These are phyloP conservation scores for Tolmerus cingulatus DNA, from an alignment of 2,888 invertebrate genomes.

Conservation along the genomic window DNA sequence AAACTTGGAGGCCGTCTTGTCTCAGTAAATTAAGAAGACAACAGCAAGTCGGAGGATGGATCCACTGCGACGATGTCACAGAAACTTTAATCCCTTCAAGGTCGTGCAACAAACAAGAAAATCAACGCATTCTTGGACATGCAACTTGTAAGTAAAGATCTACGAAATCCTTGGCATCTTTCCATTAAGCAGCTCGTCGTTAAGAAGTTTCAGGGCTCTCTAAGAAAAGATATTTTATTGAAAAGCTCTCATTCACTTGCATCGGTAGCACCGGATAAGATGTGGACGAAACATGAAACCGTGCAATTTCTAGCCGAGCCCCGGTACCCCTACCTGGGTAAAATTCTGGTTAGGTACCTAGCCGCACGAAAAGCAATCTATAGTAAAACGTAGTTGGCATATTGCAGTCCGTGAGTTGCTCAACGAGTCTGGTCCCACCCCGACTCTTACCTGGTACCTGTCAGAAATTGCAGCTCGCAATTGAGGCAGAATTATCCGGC, in stretches of 20 bases:
- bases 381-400: not conserved
- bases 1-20: not conserved
- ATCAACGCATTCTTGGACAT: not conserved
- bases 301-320: not conserved
- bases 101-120: not conserved
- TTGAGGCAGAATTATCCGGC: not conserved
- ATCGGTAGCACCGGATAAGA: not conserved
- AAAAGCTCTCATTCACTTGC: not conserved
- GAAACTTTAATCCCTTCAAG: not conserved
- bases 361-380: not conserved
- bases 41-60: not conserved
- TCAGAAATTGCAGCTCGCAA: not conserved
- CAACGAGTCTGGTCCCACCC: not conserved
- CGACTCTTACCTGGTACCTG: not conserved
- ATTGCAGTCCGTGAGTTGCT: slow-evolving; percentile 2
- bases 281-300: not conserved
- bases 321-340: not conserved
- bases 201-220: not conserved
- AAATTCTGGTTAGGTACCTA: not conserved
- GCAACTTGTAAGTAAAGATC: not conserved
- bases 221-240: not conserved
- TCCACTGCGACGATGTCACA: not conserved
- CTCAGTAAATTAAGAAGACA: not conserved
- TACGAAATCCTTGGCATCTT: not conserved
- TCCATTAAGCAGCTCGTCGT: not conserved